A percentile compares a stretch with the other conserved stretches of the same genome.
These are phyloP conservation scores for Jaculus jaculus DNA, from an alignment of 2,113 vertebrate genomes.

Conservation along the genomic window DNA sequence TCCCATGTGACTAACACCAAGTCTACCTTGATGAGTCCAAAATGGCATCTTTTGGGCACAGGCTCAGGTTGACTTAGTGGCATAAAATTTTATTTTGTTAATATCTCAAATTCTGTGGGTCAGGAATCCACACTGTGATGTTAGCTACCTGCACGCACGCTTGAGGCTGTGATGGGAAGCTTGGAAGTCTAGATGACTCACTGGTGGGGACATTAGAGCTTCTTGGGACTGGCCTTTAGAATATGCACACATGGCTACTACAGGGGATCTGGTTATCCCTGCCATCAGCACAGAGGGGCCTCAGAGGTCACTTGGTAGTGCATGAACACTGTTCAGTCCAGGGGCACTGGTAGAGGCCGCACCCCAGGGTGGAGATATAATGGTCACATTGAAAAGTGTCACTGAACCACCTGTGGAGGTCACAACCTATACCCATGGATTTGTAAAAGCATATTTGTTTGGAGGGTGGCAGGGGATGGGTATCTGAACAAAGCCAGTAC, in stretches of 20 bases:
- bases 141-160: background rate
- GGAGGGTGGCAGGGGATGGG: no score
- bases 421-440: background rate
- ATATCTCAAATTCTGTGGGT: no score
- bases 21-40: background rate
- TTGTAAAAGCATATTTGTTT: background rate
- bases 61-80: background rate
- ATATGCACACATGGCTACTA: fast-evolving
- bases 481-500: background rate
- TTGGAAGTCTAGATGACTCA: background rate
- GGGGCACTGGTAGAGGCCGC: background rate
- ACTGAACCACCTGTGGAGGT: background rate
- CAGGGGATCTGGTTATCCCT: fast-evolving
- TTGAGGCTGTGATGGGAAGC: background rate
- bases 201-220: background rate
- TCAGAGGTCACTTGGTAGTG: no score
- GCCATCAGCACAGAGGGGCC: no score
- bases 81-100: no score
- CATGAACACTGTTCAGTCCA: background rate
- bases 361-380: background rate
- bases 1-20: background rate
- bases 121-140: background rate
- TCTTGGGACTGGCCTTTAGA: fast-evolving
- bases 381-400: background rate
- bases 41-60: no score